phyloP scores from a whole-genome alignment of 1,140 invertebrate species.

The Thalassaphorura encarpata region DNA sequence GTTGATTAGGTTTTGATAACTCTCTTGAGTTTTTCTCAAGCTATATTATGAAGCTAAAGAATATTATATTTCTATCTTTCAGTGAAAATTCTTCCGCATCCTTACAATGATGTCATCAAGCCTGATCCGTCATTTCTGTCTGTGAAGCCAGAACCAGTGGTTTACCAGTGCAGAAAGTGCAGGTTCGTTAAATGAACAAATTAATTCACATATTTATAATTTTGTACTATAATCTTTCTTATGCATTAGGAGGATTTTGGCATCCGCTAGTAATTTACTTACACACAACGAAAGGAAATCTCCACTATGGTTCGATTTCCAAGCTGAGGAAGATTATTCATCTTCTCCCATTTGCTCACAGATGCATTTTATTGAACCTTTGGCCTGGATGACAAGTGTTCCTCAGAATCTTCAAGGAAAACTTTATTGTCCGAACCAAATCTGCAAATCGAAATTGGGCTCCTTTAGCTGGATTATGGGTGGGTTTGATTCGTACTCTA shows the following conservation, averaged over 20 bases:
- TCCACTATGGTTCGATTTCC: conserved; percentile 27
- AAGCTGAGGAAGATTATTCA: conserved; percentile 1
- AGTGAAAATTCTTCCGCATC: conserved; percentile 70
- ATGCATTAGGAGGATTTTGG: conserved; percentile 50
- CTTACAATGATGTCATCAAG: conserved; percentile 62
- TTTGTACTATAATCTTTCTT: too few relatives aligned
- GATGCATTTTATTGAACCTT: conserved; percentile 68
- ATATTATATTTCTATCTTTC: conserved; percentile 25
- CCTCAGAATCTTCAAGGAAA: conserved; percentile 59
- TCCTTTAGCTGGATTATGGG: conserved; percentile 76
- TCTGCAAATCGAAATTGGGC: conserved; percentile 65
- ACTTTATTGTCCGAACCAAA: conserved; percentile 59
- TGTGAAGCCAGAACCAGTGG: conserved; percentile 64
- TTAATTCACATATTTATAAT: too few relatives aligned
- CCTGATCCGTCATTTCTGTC: conserved; percentile 63
- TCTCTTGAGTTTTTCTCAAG: too few relatives aligned
- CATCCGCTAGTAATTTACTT: conserved; percentile 63
- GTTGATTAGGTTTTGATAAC: too few relatives aligned
- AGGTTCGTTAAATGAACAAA: conserved; percentile 41
- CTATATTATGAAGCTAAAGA: too few relatives aligned
- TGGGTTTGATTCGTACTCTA: conserved; percentile 34
- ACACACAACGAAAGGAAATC: conserved; percentile 44
- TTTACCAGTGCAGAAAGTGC: conserved; percentile 68
- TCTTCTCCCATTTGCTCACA: conserved; percentile 47
- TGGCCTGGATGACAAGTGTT: conserved; percentile 68